These are phyloP conservation scores for Ericerus pela DNA, from an alignment of 1,140 invertebrate species.

Conservation along the genomic window DNA sequence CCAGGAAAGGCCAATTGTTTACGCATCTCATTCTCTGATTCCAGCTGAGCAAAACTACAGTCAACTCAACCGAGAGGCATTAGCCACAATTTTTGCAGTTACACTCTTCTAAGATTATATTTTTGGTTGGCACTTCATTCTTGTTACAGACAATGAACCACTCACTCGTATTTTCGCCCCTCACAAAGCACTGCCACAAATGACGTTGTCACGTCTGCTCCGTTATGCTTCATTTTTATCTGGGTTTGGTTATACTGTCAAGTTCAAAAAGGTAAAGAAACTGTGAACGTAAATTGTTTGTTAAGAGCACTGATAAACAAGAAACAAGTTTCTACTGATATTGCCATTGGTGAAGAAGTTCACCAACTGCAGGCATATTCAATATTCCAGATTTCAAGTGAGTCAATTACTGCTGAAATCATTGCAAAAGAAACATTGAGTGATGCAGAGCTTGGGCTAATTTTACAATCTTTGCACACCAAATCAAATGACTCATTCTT, in stretches of 20 bases:
- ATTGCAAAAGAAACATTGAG: neutral
- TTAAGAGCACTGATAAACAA: conserved; percentile 19
- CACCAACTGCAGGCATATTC: neutral
- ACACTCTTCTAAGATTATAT: conserved; percentile 36
- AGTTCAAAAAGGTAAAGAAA: conserved; percentile 23
- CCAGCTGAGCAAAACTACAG: conserved; percentile 34
- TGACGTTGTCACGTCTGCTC: conserved; percentile 25
- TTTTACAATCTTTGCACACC: neutral
- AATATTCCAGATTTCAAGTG: neutral
- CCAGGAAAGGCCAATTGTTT: conserved; percentile 33
- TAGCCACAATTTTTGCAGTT: conserved; percentile 34
- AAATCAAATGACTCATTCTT: conserved; percentile 1
- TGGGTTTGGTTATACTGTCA: conserved; percentile 29
- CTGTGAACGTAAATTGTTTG: conserved; percentile 26
- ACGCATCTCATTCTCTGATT: conserved; percentile 33
- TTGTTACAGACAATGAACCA: conserved; percentile 29
- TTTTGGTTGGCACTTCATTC: conserved; percentile 8
- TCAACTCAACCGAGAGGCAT: conserved; percentile 38
- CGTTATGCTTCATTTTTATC: conserved; percentile 28
- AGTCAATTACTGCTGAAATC: neutral
- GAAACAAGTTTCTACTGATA: neutral
- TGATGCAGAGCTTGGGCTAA: neutral
- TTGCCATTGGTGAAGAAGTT: neutral
- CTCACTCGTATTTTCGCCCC: conserved; percentile 32
- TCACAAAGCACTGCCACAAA: conserved; percentile 24